Percentiles rank a stretch among this genome's conserved stretches.
Evolutionary conservation across 2,888 invertebrate genomes (phyloP).

Genomic region (Tromatobia lineatoria): DNA sequence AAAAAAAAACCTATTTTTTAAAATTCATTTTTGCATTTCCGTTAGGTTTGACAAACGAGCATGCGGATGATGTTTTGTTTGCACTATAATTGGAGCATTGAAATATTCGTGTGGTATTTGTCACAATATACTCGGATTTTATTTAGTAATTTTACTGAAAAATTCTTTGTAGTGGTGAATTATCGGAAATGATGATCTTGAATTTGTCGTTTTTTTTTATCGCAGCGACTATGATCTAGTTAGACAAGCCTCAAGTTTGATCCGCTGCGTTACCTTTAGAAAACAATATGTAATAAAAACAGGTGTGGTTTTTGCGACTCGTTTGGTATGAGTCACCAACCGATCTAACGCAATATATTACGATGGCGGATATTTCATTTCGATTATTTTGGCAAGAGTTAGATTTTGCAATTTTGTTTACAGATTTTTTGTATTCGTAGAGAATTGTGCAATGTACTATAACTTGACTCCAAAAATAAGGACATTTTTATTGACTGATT

Average conservation of each 20-base stretch:
- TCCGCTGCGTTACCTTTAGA: no score
- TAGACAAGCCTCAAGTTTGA: no score
- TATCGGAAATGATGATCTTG: neutral
- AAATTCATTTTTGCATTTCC: no score
- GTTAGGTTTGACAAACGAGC: neutral
- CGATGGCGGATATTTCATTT: neutral
- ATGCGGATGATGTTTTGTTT: slow-evolving; percentile 68
- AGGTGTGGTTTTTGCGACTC: slow-evolving; percentile 19
- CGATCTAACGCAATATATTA: neutral
- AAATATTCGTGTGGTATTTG: slow-evolving; percentile 58
- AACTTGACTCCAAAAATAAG: no score
- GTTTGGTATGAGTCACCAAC: neutral
- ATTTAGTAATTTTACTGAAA: neutral
- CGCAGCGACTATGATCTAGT: no score
- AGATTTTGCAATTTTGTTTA: no score
- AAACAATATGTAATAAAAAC: neutral
- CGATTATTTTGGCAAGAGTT: neutral
- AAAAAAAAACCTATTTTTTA: no score
- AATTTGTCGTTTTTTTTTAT: neutral
- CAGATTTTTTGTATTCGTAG: no score
- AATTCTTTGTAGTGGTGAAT: neutral
- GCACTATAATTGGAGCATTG: slow-evolving; percentile 69
- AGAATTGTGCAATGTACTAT: no score
- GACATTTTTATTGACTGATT: no score
- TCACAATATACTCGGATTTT: neutral